Base-by-base conservation (phyloP, 2,113 vertebrate species). In the Hystrix brachyura region DNA sequence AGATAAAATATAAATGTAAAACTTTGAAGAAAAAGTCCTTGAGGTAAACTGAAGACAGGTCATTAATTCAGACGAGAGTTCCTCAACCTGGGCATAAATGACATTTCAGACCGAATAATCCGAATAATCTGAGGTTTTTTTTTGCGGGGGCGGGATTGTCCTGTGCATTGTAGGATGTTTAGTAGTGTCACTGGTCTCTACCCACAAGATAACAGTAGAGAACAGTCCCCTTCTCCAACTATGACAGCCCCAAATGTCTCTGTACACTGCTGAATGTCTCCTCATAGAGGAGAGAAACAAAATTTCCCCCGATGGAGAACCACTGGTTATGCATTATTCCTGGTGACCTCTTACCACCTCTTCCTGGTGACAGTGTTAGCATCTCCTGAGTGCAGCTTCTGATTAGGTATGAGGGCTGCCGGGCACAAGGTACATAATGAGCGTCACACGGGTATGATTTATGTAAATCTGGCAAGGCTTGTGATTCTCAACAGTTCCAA, bases 11-110 rank as follows among this genome's bases (percentile, higher is more conserved):
- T 15, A 89, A 89, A 84, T 38, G 14, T 21, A 78, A 13, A 23
- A 21, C 46, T 96, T 94, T 94, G 67, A 57, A 79, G 71, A 82
- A 91, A 85, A 62, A 85, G 29, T 53, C 19, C 11, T 87, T 92
- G 23, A 1, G 19, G 60, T 48, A 74, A 74, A 48, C 57, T 62
- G n/a, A 95, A 90, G 34, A 62, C 60, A 57, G 8, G 15, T 69
- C 10, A 43, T 48, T 95, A 79, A 34, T 92, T 81, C 57, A 86
- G 38, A 53, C 14, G 29, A 62, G 11, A 2, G 5, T 82, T 78
- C 94, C 53, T 92, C 38, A 95, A 3, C 55, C 12, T 65, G 29
- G 32, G 59, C 14, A 46, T 18, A 43, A 25, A 43, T 79, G 57
- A 60, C 29, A 60, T 88, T 83, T 96, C 43, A 79, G 87, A 83